Evolutionary conservation across 2,888 invertebrate genomes (phyloP), one percentile per base, ranked within the genome.

Genomic region (Hyposoter dolosus): DNA sequence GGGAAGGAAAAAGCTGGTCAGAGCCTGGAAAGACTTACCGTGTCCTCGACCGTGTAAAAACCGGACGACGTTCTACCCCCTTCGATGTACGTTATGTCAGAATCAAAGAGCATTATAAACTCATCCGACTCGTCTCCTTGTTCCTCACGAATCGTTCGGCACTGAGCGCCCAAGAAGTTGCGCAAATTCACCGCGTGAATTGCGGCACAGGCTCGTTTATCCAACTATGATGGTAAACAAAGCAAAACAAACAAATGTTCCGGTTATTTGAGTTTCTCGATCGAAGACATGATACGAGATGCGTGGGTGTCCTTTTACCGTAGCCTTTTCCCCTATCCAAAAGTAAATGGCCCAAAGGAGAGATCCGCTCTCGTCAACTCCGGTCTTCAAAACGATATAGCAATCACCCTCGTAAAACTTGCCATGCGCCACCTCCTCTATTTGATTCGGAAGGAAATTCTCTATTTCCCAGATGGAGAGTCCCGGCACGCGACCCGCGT

Each of bases 391-490:
- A 68, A 99, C 96, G 90, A 99, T 99, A 94, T 99, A 99, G 94
- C 99, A 99, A 94, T 99, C 99, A 6, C 98, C 99, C 94, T 99
- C 99, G 93, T 99, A 99, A 95, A 99, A 99, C 94, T 99, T 99
- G 3, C 99, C 99, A 93, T 99, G 98, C 0, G 98, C 97, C 7
- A 97, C 98, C 96, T 98, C 98, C 78, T 98, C 98, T 65, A 99
- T 97, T 91, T 97, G 97, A 93, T 99, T 99, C 0, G 99, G 99
- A 88, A 99, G 95, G 94, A 99, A 99, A 94, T 99, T 99, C 94
- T 99, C 99, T 87, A 99, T 99, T 95, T 99, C 99, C 99, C 99
- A 99, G 85, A 99, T 97, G 40, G 98, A 97, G 47, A 99, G 92
- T 2, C 99, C 99, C 0, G 98, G 97, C 78, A 97, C 95, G 93